Evolutionary conservation across 2,888 invertebrate genomes (phyloP).

Genomic region (Sipunculus nudus): DNA sequence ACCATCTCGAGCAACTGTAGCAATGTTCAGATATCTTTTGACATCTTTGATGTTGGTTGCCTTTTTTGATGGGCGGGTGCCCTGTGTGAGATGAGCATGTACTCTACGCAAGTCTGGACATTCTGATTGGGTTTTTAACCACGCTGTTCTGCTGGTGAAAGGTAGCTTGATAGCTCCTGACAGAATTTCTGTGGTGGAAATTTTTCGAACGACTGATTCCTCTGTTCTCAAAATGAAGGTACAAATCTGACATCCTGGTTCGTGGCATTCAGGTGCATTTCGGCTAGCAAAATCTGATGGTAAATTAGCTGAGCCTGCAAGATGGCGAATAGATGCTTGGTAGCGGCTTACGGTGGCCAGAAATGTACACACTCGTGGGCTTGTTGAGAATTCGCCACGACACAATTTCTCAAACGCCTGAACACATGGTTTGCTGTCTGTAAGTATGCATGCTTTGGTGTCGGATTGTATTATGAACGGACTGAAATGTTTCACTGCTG

Average conservation of each 20-base stretch:
- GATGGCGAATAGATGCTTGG: conserved; percentile 7
- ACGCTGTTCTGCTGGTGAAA: conserved; percentile 7
- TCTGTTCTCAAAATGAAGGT: background rate
- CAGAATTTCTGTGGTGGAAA: background rate
- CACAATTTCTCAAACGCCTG: conserved; percentile 12
- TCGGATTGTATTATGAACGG: conserved; percentile 8
- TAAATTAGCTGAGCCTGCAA: conserved; percentile 6
- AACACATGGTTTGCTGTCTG: conserved; percentile 13
- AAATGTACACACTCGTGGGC: conserved; percentile 16
- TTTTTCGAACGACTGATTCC: background rate
- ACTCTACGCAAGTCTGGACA: conserved; percentile 10
- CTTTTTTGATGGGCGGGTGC: too few species aligned
- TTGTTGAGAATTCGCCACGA: conserved; percentile 10
- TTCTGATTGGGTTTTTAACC: conserved; percentile 3
- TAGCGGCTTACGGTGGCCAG: conserved; percentile 15
- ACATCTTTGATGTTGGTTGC: too few species aligned
- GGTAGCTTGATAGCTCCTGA: conserved; percentile 1
- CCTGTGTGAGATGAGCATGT: conserved; percentile 12
- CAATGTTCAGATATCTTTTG: too few species aligned
- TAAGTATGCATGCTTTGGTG: background rate
- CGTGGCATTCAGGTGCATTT: conserved; percentile 5
- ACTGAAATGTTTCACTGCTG: conserved; percentile 14
- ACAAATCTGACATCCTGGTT: conserved; percentile 6
- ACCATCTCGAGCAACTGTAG: too few species aligned
- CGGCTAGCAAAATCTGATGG: conserved; percentile 14